These are phyloP conservation scores for Saccostrea glomerata DNA, from an alignment of 1,140 invertebrate genomes.

Conservation along the genomic window DNA sequence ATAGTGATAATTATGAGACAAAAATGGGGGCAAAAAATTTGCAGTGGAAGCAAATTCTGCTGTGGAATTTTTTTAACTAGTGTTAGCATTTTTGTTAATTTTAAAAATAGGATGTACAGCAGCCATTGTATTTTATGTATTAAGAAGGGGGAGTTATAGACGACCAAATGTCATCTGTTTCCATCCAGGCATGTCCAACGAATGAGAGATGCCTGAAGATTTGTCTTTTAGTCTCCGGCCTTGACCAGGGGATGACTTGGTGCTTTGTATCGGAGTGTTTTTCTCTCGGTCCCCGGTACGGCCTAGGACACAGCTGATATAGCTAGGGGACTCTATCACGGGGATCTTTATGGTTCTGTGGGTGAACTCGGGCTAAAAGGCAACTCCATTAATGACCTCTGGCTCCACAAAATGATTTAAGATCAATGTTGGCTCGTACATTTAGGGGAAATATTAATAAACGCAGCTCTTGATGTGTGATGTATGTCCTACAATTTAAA, in stretches of 20 bases:
- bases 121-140: not conserved
- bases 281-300: not conserved
- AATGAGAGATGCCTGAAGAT: slow-evolving; percentile 13
- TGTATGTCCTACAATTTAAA: too few species aligned
- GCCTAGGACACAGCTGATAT: not conserved
- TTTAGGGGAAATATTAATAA: too few species aligned
- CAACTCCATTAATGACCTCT: not conserved
- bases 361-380: not conserved
- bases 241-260: not conserved
- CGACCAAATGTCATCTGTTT: not conserved
- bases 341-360: not conserved
- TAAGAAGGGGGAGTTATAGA: not conserved
- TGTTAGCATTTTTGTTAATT: too few species aligned
- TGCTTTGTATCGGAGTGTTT: not conserved
- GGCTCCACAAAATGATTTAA: not conserved
- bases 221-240: slow-evolving; percentile 9
- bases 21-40: not conserved
- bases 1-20: not conserved
- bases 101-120: not conserved
- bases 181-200: not conserved
- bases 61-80: not conserved
- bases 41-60: not conserved
- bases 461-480: too few species aligned
- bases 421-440: not conserved
- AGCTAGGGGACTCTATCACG: not conserved